Conservation (phyloP, 2,797 vertebrate genomes). For the Microctenopoma stevenorrisi region DNA sequence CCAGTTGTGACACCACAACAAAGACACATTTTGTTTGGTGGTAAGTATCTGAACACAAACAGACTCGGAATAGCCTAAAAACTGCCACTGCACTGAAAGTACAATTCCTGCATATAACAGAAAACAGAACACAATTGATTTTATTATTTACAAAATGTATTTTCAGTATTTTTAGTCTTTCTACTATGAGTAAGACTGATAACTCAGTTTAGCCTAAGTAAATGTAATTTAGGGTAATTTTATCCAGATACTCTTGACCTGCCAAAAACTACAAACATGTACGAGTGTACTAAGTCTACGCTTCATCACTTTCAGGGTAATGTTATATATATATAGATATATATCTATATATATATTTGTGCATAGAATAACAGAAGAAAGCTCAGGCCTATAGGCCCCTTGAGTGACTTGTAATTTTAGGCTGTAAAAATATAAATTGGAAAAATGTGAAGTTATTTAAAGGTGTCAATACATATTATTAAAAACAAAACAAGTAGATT, state of each 20-base stretch:
- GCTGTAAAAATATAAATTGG: too few relatives aligned
- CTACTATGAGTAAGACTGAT: slow-evolving; percentile 22
- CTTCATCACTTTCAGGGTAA: slow-evolving; percentile 10
- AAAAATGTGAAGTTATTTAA: too few relatives aligned
- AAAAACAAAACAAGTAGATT: too few relatives aligned
- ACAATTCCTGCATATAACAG: not conserved
- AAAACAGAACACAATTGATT: not conserved
- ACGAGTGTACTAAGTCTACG: slow-evolving; percentile 8
- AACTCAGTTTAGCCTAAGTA: slow-evolving; percentile 14
- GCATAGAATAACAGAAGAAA: too few relatives aligned
- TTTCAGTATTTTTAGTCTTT: slow-evolving; percentile 17
- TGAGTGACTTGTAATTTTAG: too few relatives aligned
- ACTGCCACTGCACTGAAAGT: not conserved
- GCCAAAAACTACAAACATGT: slow-evolving; percentile 36
- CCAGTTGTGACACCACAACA: slow-evolving; percentile 60
- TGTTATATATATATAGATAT: too few relatives aligned
- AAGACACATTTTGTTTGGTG: slow-evolving; percentile 62
- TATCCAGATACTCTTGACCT: slow-evolving; percentile 18
- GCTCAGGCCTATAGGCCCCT: too few relatives aligned
- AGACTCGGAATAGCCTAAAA: slow-evolving; percentile 41
- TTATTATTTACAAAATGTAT: not conserved
- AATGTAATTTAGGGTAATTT: slow-evolving; percentile 40
- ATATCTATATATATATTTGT: too few relatives aligned
- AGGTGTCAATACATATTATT: too few relatives aligned
- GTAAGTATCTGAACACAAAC: slow-evolving; percentile 52